Conservation (phyloP, 1,140 invertebrate genomes). For the Agrilus planipennis region DNA sequence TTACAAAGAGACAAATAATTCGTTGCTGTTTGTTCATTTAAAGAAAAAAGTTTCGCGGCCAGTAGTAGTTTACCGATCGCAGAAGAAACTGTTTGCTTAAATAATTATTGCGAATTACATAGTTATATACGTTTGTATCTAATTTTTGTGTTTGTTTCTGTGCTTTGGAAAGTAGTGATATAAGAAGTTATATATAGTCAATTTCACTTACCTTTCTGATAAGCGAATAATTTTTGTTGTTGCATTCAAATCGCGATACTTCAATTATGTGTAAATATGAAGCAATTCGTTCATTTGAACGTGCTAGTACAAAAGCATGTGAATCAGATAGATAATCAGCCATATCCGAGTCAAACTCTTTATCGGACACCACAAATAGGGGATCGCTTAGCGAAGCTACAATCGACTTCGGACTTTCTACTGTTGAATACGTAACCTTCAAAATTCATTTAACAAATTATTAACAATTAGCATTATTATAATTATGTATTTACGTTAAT, state of each 20-base stretch:
- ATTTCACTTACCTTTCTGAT: conserved; percentile 18
- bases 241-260: conserved; percentile 18
- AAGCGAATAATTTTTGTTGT: conserved; percentile 20
- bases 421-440: conserved; percentile 12
- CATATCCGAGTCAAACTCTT: conserved; percentile 17
- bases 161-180: no score
- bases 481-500: conserved; percentile 27
- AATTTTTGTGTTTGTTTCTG: no score
- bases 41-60: no score
- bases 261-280: conserved; percentile 13
- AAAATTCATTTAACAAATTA: background rate
- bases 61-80: no score
- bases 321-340: conserved; percentile 17
- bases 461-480: no score
- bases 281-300: conserved; percentile 15
- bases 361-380: conserved; percentile 23
- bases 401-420: conserved; percentile 19
- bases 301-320: conserved; percentile 22
- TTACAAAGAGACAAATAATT: no score
- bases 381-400: conserved; percentile 21
- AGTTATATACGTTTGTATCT: no score
- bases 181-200: background rate
- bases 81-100: no score
- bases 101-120: no score
- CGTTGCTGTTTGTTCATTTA: no score